Conservation (phyloP, 2,888 invertebrate genomes). For the Carpatolechia fugitivella region DNA sequence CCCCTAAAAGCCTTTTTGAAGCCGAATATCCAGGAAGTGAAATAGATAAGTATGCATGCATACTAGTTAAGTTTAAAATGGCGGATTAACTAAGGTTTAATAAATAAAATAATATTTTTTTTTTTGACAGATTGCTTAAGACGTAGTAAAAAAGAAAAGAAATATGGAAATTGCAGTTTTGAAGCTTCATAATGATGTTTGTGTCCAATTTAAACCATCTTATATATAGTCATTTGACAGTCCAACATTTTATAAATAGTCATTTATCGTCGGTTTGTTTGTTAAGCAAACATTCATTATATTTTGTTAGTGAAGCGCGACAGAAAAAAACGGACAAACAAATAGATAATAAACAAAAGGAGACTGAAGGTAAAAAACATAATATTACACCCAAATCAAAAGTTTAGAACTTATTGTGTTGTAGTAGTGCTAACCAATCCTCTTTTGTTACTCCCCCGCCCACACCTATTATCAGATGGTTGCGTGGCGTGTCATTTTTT, state of each 20-base stretch:
- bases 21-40: constrained; percentile 54
- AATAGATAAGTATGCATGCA: constrained; percentile 48
- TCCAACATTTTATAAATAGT: too few relatives aligned
- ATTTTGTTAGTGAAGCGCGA: constrained; percentile 41
- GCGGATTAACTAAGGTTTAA: neutral
- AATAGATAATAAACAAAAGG: constrained; percentile 53
- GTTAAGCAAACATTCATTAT: constrained; percentile 57
- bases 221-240: too few relatives aligned
- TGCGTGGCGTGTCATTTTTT: constrained; percentile 75
- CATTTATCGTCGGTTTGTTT: constrained; percentile 48
- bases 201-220: constrained; percentile 23
- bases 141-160: neutral
- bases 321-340: constrained; percentile 46
- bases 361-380: constrained; percentile 63
- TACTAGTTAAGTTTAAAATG: constrained; percentile 20
- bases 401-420: constrained; percentile 63
- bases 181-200: constrained; percentile 31
- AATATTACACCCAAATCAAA: constrained; percentile 76
- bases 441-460: constrained; percentile 71
- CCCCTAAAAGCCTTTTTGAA: constrained; percentile 61
- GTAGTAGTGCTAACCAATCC: constrained; percentile 70
- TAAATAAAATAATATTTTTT: neutral
- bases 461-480: constrained; percentile 75
- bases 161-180: constrained; percentile 34
- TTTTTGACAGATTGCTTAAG: too few relatives aligned